Evolutionary conservation across 2,797 vertebrate species (phyloP).

Genomic region (Cheirogaleus major): DNA sequence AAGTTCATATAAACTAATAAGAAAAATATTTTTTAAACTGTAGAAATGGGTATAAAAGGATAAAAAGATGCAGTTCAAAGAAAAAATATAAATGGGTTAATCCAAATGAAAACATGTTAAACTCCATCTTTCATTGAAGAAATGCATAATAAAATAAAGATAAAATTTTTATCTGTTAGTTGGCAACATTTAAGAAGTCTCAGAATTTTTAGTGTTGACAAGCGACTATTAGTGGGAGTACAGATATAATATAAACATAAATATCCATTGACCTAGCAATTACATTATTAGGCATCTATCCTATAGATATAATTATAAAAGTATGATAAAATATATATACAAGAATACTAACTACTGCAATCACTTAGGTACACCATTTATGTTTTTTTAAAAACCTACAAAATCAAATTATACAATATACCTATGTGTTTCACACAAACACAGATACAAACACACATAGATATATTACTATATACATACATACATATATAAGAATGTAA

Average conservation of each 20-base stretch:
- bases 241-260: not conserved
- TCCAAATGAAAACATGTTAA: conserved; percentile 37
- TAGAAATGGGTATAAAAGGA: not conserved
- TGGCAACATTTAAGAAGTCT: not conserved
- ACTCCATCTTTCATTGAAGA: not conserved
- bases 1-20: not conserved
- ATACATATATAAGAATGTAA: not conserved
- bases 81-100: not conserved
- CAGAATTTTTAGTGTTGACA: not conserved
- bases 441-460: not conserved
- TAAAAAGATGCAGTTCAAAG: not conserved
- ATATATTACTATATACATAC: not conserved
- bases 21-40: not conserved
- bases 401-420: conserved; percentile 14
- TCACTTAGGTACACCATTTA: not conserved
- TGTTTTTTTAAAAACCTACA: not conserved
- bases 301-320: not conserved
- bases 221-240: not conserved
- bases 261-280: not conserved
- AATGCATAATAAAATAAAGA: not conserved
- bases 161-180: conserved; percentile 1
- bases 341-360: not conserved
- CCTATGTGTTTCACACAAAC: not conserved
- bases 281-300: not conserved
- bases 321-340: not conserved